Percentiles rank a stretch among this genome's conserved stretches.
These are phyloP conservation scores for Nixonia krombeini DNA, from an alignment of 1,140 invertebrate genomes.

Conservation along the genomic window DNA sequence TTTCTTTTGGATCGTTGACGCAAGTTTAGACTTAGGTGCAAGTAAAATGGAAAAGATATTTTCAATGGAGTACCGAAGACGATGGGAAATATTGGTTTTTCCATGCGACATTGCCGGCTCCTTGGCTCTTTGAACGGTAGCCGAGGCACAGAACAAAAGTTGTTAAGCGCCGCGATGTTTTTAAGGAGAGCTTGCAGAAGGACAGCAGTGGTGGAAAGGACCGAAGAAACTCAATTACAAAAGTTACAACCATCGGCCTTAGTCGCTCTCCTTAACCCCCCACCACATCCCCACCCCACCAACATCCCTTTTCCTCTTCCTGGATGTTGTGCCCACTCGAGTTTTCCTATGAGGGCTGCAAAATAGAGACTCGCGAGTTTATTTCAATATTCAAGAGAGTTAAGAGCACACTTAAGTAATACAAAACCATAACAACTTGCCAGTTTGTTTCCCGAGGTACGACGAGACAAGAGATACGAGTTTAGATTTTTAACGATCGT, in stretches of 20 bases:
- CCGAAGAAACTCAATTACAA: constrained; percentile 1
- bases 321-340: no score
- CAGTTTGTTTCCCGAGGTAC: neutral
- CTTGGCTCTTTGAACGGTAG: neutral
- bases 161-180: neutral
- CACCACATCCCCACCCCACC: no score
- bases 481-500: neutral
- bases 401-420: neutral
- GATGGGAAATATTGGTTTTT: no score
- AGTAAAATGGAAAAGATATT: no score
- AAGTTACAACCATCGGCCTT: neutral
- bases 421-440: neutral
- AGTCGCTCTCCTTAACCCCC: neutral
- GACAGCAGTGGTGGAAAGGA: neutral
- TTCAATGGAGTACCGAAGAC: no score
- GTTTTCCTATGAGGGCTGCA: neutral
- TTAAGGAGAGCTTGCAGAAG: neutral
- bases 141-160: neutral
- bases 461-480: neutral
- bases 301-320: neutral
- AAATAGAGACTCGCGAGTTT: neutral
- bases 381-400: constrained; percentile 1
- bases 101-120: no score
- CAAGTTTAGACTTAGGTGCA: no score
- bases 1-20: no score